Evolutionary conservation across 2,113 vertebrate genomes (phyloP), one percentile per base, ranked within the genome.

Genomic region (Pholis gunnellus): DNA sequence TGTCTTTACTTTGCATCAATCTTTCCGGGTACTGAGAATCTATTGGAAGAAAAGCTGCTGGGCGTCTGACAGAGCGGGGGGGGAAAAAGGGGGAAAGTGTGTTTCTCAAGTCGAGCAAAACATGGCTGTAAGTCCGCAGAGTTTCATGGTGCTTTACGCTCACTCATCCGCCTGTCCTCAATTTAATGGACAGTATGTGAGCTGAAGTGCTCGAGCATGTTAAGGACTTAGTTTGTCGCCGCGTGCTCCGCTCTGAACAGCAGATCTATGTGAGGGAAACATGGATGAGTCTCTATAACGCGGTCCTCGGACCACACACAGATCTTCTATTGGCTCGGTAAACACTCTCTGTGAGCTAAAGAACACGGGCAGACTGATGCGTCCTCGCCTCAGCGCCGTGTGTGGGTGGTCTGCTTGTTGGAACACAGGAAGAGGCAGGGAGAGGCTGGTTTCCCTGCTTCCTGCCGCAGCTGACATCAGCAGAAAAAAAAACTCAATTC

Each of bases 371-470:
- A 5, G 18, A 27, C 40, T 42, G 57, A 17, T 27, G 46, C 61
- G 25, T 8, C 31, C 18, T 65, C 9, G 17, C 64, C 70, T 38
- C 52, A 2, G 42, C 36, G 40, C 57, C 38, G 3, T 8, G 31
- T 38, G 50, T 78, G 78, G 81, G 86, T 78, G 81, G 78, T 83
- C 78, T 40, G 57, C 22, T 70, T 13, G 59, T 63, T n/a, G 67
- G 54, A 34, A 50, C 0, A 13, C 44, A 18, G 56, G 13, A 6
- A 67, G 52, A 69, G 2, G 18, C 61, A 48, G n/a, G 11, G 22
- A 77, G 38, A 78, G 4, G n/a, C 42, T 54, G 52, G 54, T 31
- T 34, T 20, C 20, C 6, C 44, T 9, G 1, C 38, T 44, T 56
- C 75, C 40, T 50, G 63, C 63, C 3, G 2, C 40, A 9, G 56